Base-by-base conservation (phyloP, 2,888 invertebrate species). In the Galeopsomyia nigrocyanea region DNA sequence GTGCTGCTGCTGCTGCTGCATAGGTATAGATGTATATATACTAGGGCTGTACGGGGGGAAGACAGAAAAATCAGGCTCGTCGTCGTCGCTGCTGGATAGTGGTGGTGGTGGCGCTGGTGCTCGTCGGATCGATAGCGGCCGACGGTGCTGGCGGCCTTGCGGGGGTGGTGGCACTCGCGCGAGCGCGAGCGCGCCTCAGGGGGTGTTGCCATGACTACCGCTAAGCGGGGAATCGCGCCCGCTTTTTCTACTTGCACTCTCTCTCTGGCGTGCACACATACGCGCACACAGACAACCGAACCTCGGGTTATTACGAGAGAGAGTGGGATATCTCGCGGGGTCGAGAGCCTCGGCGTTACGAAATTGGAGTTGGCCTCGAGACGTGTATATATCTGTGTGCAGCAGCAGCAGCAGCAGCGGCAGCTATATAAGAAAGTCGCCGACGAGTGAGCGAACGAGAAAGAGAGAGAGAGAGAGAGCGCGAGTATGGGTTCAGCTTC, bases 141-240 rank as follows among this genome's bases (percentile, higher is more conserved):
- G n/a, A n/a, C n/a, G n/a, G n/a, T n/a, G n/a, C n/a, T 49, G 39
- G 53, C 64, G 66, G 57, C 68, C 63, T 72, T 72, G 72, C 68
- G 77, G 79, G 77, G 79, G 78, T 75, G 78, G 79, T 79, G 78
- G 73, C 70, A 53, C 73, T 63, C 70, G 71, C 74, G 78, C 74
- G 79, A 78, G 77, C 73, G 61, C 70, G 71, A 73, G 78, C 74
- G 79, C 78, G 77, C 82, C 83, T 82, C 79, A 78, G 82, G 82
- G 83, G 82, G 83, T 83, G 83, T 84, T 83, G 73, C 84, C 80
- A 84, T 84, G 82, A 76, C 71, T 77, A 83, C 83, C 75, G 66
- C 39, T 39, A 39, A 39, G 39, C 68, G 56, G 55, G 74, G 70
- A 68, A 71, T 74, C 61, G 57, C 22, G 39, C 46, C 31, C 53